Percentiles rank a stretch among this genome's conserved stretches.
Conservation (phyloP, 2,797 vertebrate genomes). For the Apogon talboti region DNA sequence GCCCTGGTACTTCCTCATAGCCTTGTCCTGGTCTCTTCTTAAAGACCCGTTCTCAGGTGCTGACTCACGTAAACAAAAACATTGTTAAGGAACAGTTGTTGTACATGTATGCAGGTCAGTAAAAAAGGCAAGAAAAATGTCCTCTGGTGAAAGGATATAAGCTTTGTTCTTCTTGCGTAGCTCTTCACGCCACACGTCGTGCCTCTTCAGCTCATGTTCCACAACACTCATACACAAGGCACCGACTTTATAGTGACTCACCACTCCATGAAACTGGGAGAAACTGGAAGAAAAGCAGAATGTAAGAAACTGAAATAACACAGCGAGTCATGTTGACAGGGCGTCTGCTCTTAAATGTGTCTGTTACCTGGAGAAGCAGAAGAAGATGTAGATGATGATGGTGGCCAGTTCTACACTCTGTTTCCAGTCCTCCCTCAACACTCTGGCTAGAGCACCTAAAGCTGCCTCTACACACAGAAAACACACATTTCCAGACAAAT, state of each 20-base stretch:
- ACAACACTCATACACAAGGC: constrained; percentile 96
- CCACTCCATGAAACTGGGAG: constrained; percentile 91
- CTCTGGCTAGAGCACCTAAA: constrained; percentile 92
- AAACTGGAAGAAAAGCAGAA: constrained; percentile 71
- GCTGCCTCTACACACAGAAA: constrained; percentile 87
- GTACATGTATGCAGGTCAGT: neutral
- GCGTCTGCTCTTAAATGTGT: constrained; percentile 1
- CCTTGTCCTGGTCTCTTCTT: constrained; percentile 96
- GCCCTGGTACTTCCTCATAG: constrained; percentile 93
- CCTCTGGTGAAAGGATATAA: constrained; percentile 90
- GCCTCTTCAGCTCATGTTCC: constrained; percentile 96
- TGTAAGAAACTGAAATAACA: neutral
- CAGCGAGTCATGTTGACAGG: neutral
- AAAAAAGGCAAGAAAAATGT: neutral
- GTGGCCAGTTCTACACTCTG: constrained; percentile 96
- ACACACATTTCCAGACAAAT: constrained; percentile 10
- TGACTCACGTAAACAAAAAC: constrained; percentile 85
- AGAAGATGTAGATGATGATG: constrained; percentile 88
- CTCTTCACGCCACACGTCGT: constrained; percentile 96
- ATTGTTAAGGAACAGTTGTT: constrained; percentile 46
- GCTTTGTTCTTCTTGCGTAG: constrained; percentile 95
- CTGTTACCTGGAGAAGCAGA: constrained; percentile 78
- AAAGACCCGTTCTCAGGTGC: constrained; percentile 92
- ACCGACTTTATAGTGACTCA: constrained; percentile 97
- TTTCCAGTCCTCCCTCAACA: constrained; percentile 97